These are phyloP conservation scores for Penaeus vannamei DNA, from an alignment of 1,140 invertebrate genomes.

Conservation along the genomic window DNA sequence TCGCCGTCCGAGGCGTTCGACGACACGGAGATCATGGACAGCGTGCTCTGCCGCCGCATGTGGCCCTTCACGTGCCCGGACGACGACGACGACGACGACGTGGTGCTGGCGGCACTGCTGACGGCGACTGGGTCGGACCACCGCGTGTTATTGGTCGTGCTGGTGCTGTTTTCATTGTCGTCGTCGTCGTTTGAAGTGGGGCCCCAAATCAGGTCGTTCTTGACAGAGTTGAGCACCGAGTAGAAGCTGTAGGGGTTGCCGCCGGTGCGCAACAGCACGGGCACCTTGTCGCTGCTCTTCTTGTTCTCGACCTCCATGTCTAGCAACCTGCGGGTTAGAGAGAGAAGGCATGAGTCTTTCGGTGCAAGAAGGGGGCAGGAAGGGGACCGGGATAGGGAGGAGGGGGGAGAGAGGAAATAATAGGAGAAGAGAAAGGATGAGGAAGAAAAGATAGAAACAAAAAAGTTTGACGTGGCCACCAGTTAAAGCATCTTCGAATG, in stretches of 20 bases:
- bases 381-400: too few species aligned
- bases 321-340: slow-evolving; percentile 32
- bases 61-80: slow-evolving; percentile 29
- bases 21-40: slow-evolving; percentile 48
- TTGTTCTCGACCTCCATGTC: slow-evolving; percentile 32
- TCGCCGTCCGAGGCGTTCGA: slow-evolving; percentile 53
- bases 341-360: not conserved
- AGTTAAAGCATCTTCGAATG: too few species aligned
- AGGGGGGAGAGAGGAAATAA: too few species aligned
- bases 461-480: too few species aligned
- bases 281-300: slow-evolving; percentile 25
- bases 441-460: too few species aligned
- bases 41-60: slow-evolving; percentile 53
- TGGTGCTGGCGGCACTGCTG: too few species aligned
- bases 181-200: slow-evolving; percentile 56
- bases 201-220: slow-evolving; percentile 59
- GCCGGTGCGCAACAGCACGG: slow-evolving; percentile 36
- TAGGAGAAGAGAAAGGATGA: too few species aligned
- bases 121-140: slow-evolving; percentile 39
- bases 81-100: not conserved
- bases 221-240: slow-evolving; percentile 57
- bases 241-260: slow-evolving; percentile 55
- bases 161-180: slow-evolving; percentile 39
- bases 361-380: too few species aligned
- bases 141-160: slow-evolving; percentile 41